Conservation (phyloP, 2,113 vertebrate species). For the Thomomys bottae region DNA sequence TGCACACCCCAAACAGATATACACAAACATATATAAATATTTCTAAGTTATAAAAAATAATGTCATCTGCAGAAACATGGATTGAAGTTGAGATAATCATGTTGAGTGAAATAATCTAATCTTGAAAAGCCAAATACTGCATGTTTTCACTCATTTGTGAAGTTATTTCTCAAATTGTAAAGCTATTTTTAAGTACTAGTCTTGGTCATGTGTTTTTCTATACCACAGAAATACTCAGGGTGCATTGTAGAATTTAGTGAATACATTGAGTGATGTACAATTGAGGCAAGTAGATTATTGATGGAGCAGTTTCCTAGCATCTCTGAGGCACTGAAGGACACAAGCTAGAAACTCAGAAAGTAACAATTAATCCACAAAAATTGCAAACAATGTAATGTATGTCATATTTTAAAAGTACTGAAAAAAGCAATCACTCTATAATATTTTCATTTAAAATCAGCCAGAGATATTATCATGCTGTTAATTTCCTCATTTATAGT, state of each 20-base stretch:
- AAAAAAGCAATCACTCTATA: neutral
- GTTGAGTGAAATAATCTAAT: no score
- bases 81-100: no score
- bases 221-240: neutral
- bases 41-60: no score
- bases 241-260: neutral
- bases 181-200: neutral
- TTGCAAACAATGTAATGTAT: neutral
- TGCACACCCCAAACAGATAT: no score
- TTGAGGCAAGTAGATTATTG: fast-evolving
- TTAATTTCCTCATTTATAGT: neutral
- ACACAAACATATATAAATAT: no score
- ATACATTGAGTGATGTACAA: neutral
- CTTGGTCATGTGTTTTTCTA: no score
- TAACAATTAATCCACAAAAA: neutral
- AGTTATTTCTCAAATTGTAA: slow-evolving; percentile 15
- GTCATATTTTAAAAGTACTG: neutral
- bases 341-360: neutral
- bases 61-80: no score
- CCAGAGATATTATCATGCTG: neutral
- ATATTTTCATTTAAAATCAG: neutral
- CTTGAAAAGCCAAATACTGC: no score
- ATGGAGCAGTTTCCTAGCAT: neutral
- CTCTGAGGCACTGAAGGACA: no score
- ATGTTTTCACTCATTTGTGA: no score